Evolutionary conservation across 2,888 invertebrate species (phyloP), one percentile per base, ranked within the genome.

Genomic region (Crossocerus cetratus): DNA sequence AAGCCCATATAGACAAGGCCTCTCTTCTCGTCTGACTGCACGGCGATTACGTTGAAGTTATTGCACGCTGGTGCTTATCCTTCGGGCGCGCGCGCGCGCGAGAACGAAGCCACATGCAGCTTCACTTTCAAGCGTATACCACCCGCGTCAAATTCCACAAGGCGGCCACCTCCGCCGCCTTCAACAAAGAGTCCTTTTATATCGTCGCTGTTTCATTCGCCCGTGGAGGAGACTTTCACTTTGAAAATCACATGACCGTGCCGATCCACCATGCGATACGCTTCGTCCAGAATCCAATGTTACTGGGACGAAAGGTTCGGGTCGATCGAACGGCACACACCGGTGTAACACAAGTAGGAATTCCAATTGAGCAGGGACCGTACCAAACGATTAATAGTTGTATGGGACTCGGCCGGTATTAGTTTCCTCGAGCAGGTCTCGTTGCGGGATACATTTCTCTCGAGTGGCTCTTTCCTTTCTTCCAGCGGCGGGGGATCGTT

Each of bases 171-270:
- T 65, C 55, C 42, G 49, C 59, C 65, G 63, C 57, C 61, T 32
- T 65, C 59, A 59, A 74, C 71, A 73, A 76, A 76, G 75, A 56
- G 54, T 14, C 57, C 61, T 20, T 66, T 49, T 49, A 49, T 32
- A 32, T 69, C n/a, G 66, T 42, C 13, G 21, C 57, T 23, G 11
- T 13, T 11, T 18, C 5, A 21, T 32, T 57, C 54, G 32, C 18
- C 18, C 54, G 20, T 32, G 49, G 11, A 18, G 8, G 18, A 32
- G 8, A 72, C 72, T 77, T 77, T 80, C 78, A 74, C 78, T 70
- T 69, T 16, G 68, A 81, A 81, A 78, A 78, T 76, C 66, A 66
- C 72, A 42, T 58, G 58, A 49, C 16, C 49, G 61, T n/a, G 14
- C 49, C 16, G 49, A 49, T 49, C 49, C 49, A 49, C 49, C 16